A percentile compares a stretch with the other conserved stretches of the same genome.
phyloP scores from a whole-genome alignment of 1,140 invertebrate species.

The Pygmarrhopalites habei region DNA sequence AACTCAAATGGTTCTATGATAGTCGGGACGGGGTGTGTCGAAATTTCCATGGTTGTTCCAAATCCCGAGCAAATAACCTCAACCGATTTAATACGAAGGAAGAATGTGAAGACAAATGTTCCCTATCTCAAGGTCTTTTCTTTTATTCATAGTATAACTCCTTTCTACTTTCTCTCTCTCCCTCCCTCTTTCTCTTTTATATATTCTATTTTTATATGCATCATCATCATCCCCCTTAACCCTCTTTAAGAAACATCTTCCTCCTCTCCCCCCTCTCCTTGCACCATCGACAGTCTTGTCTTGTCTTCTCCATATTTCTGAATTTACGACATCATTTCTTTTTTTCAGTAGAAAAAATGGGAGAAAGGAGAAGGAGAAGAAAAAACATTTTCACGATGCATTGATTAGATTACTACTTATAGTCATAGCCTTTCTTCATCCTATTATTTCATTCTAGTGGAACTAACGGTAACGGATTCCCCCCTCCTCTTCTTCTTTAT shows the following conservation, averaged over 20 bases:
- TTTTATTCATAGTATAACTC: background rate
- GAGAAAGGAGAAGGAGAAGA: no score
- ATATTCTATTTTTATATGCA: background rate
- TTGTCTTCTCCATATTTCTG: no score
- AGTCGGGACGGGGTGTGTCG: constrained; percentile 65
- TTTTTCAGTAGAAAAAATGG: no score
- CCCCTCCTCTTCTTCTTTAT: no score
- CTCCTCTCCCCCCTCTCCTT: no score
- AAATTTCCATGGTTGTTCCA: constrained; percentile 68
- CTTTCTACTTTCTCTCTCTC: background rate
- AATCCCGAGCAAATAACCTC: constrained; percentile 64
- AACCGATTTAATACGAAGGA: constrained; percentile 73
- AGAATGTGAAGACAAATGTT: constrained; percentile 71
- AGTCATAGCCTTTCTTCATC: no score
- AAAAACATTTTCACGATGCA: no score
- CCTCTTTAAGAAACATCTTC: no score
- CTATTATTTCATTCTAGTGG: no score
- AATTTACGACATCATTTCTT: no score
- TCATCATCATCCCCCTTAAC: background rate
- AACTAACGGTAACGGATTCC: background rate
- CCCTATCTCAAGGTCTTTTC: constrained; percentile 56
- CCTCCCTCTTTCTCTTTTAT: background rate
- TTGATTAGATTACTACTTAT: no score
- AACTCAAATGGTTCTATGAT: constrained; percentile 76
- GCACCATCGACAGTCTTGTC: no score